These are phyloP conservation scores for Gymnocephalus cernua DNA, from an alignment of 2,113 vertebrate genomes.

Conservation along the genomic window DNA sequence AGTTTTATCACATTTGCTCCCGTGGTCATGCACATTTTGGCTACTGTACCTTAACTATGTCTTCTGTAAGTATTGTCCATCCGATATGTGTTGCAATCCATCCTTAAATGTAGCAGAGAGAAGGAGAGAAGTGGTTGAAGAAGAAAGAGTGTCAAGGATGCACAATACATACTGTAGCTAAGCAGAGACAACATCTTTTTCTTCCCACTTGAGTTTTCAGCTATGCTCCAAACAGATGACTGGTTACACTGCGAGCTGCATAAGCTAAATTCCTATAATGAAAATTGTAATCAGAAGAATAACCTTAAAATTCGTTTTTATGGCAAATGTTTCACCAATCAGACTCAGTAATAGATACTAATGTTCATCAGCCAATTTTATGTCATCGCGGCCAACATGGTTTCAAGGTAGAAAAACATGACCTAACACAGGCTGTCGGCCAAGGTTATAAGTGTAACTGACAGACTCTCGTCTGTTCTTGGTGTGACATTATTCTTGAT, in stretches of 20 bases:
- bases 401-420: conserved; percentile 31
- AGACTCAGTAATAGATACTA: conserved; percentile 1
- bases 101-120: neutral
- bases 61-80: neutral
- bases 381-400: conserved; percentile 26
- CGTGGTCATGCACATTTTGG: too few relatives aligned
- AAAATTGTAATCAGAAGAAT: neutral
- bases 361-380: conserved; percentile 15
- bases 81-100: neutral
- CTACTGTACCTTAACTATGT: neutral
- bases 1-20: neutral
- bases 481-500: neutral
- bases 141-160: neutral
- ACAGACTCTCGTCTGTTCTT: neutral
- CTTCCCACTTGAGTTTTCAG: neutral
- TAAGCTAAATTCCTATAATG: conserved; percentile 2
- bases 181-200: neutral
- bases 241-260: neutral
- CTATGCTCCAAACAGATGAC: neutral
- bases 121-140: neutral
- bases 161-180: neutral
- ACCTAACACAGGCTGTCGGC: conserved; percentile 15
- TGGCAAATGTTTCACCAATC: neutral
- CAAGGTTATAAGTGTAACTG: conserved; percentile 3
- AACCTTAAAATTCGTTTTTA: conserved; percentile 25